Evolutionary conservation across 1,140 invertebrate species (phyloP).

Genomic region (Musca vetustissima): DNA sequence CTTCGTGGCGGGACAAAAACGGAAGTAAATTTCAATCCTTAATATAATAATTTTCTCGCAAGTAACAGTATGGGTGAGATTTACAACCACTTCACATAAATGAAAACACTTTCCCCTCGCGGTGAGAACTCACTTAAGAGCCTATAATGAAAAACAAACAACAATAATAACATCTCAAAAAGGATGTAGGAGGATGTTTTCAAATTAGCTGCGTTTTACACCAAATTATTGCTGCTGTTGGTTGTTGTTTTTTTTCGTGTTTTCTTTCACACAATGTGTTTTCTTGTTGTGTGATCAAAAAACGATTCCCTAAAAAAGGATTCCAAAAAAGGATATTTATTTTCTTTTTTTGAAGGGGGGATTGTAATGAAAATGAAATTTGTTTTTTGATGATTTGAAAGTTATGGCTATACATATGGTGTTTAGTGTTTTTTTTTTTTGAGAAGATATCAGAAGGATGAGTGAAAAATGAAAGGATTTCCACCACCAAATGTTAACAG

Average conservation of each 20-base stretch:
- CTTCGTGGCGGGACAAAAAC: too few relatives aligned
- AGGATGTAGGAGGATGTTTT: conserved; percentile 4
- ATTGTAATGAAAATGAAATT: background rate
- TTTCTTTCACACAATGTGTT: conserved; percentile 8
- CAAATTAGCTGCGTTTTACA: conserved; percentile 15
- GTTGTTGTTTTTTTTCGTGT: background rate
- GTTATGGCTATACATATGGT: too few relatives aligned
- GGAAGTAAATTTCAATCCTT: too few relatives aligned
- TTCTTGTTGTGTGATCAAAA: too few relatives aligned
- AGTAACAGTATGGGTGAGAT: too few relatives aligned
- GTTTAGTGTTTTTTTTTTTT: too few relatives aligned
- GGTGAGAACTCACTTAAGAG: background rate
- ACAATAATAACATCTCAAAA: background rate
- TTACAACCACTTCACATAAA: too few relatives aligned
- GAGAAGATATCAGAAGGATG: too few relatives aligned
- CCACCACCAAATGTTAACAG: background rate
- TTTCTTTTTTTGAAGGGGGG: background rate
- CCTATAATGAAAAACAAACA: background rate
- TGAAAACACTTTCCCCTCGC: too few relatives aligned
- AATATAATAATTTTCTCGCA: too few relatives aligned
- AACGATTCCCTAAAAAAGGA: too few relatives aligned
- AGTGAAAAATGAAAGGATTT: conserved; percentile 8
- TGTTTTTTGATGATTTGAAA: background rate
- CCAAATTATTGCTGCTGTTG: background rate
- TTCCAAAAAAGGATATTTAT: background rate